Evolutionary conservation across 2,888 invertebrate species (phyloP), one percentile per base, ranked within the genome.

Genomic region (Acanthoscelides obtectus): DNA sequence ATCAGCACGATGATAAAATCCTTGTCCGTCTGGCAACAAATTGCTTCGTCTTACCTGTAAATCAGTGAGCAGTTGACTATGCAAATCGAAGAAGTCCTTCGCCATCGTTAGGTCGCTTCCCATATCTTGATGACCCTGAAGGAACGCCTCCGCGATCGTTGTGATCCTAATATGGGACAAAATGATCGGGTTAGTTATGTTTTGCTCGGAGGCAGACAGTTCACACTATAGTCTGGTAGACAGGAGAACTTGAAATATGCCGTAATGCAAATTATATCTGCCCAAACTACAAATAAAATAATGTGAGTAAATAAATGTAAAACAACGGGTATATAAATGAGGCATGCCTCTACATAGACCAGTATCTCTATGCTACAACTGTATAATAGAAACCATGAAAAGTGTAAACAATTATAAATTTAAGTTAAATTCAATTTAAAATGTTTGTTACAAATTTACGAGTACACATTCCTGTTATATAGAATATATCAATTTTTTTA

Each of bases 91-190:
- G 83, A 94, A 94, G 82, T 93, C 92, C 79, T 89, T 88, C 66
- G 93, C 91, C 85, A 89, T 88, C 6, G 87, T 84, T 25, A 90
- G 81, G 80, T 89, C 89, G 70, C 88, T 88, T n/a, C 94, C 94
- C 90, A 94, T 91, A 79, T 93, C 90, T 74, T 90, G 88, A 80
- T 93, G 91, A 65, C 91, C 90, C 79, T 90, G 90, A 67, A 95
- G 86, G 81, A 93, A 93, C 69, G 90, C 88, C 80, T 93, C 92
- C 0, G 91, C 92, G 25, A 92, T 91, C 71, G 90, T 90, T 22
- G 90, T 88, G 45, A 45, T 45, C 45, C 45, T 45, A 45, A 45
- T 45, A 45, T 45, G 45, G 45, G 45, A 45, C 45, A 12, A 45
- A 45, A 45, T 45, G 3, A 1, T 12, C 17, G 45, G 12, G 45